phyloP scores from a whole-genome alignment of 2,888 invertebrate genomes.

The Folsomia manolachei region DNA sequence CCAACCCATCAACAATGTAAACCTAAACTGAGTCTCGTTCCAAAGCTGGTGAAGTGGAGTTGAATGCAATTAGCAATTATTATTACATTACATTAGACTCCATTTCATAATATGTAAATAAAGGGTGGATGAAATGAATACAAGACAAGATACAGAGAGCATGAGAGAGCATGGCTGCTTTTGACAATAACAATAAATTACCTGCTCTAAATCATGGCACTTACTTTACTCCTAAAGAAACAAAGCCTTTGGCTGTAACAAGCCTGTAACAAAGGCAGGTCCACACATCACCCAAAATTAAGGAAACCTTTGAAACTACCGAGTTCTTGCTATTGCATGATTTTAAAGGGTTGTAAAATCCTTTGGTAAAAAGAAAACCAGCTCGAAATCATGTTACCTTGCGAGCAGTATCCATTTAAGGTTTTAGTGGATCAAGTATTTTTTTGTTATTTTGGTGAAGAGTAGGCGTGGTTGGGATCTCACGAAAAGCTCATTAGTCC shows the following conservation, averaged over 20 bases:
- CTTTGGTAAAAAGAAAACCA: too few relatives aligned
- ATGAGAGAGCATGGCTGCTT: neutral
- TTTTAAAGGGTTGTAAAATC: too few relatives aligned
- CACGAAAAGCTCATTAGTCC: conserved; percentile 10
- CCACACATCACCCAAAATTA: neutral
- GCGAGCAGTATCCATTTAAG: too few relatives aligned
- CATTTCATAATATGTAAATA: conserved; percentile 8
- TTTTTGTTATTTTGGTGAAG: neutral
- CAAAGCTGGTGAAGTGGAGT: too few relatives aligned
- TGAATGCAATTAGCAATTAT: conserved; percentile 6
- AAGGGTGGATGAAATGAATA: too few relatives aligned
- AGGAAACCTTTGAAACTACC: neutral
- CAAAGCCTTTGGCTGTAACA: neutral
- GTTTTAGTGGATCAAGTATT: too few relatives aligned
- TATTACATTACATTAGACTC: neutral
- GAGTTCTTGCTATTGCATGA: too few relatives aligned
- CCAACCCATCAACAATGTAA: too few relatives aligned
- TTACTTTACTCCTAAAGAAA: neutral
- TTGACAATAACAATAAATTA: neutral
- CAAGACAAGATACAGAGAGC: too few relatives aligned
- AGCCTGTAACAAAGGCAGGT: neutral
- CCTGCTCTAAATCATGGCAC: neutral
- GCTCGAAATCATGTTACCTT: too few relatives aligned
- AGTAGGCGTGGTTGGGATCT: conserved; percentile 2
- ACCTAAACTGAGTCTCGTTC: too few relatives aligned